Evolutionary conservation across 1,140 invertebrate species (phyloP), one percentile per base, ranked within the genome.

Genomic region (Zaprionus vittiger): DNA sequence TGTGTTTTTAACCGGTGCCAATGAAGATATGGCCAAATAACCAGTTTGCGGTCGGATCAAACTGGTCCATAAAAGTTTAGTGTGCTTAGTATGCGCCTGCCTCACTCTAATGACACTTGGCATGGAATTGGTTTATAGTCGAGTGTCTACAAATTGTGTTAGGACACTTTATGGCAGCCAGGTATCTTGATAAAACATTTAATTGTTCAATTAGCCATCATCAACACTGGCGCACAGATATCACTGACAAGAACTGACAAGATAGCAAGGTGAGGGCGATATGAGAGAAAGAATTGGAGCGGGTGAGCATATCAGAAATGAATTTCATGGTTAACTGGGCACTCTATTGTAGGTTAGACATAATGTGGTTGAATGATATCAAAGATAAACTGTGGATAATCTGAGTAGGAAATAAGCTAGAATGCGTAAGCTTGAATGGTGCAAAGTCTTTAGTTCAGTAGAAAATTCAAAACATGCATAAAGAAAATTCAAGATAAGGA

Each of bases 1-100:
- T 74, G 28, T 17, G 55, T 49, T 68, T 67, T 68, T 84, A 81
- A 89, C 70, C 52, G 64, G 24, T 56, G 59, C 62, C 49, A 83
- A 75, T 64, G 68, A 69, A 60, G 76, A 59, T 81, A 54, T 76
- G 73, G n/a, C n/a, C 56, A 2, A 26, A 56, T 47, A 59, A 76
- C 67, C 73, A 72, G 67, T 71, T 72, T 28, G 31, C 4, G 2
- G 37, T 56, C 56, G 26, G 54, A 37, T 65, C 31, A 57, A 56
- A 60, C 41, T 37, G 61, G 54, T 69, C 49, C 41, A 69, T 34
- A 28, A 65, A 56, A 15, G n/a, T 55, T 41, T 37, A 57, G 5
- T 52, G 44, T 49, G 20, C 20, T 31, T 2, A 41, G 37, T 14
- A 2, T 47, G 17, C 20, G 47, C 37, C 12, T 37, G 37, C 20